phyloP scores from a whole-genome alignment of 2,797 vertebrate species.

The Pipistrellus pygmaeus region DNA sequence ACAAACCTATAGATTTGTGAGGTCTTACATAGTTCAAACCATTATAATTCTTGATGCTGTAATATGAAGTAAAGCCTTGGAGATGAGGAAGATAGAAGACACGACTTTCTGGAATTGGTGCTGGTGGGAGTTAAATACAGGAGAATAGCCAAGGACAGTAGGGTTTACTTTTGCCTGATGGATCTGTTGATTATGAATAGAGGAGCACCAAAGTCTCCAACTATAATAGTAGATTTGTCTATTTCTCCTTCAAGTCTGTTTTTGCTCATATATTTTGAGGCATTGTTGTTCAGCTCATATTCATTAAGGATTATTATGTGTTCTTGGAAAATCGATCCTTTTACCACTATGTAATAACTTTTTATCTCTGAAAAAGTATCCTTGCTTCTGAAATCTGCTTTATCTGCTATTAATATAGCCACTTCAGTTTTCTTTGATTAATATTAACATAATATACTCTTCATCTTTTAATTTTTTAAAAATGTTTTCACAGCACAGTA shows the following conservation, averaged over 20 bases:
- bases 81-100: background rate
- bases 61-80: background rate
- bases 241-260: constrained; percentile 28
- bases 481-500: background rate
- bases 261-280: constrained; percentile 25
- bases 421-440: background rate
- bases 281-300: background rate
- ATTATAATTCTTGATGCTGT: background rate
- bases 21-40: background rate
- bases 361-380: constrained; percentile 13
- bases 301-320: background rate
- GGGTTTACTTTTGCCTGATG: constrained; percentile 10
- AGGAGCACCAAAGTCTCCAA: background rate
- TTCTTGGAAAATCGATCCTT: background rate
- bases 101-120: background rate
- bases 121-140: background rate
- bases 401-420: background rate
- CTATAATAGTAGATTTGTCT: background rate
- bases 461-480: background rate
- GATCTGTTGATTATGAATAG: background rate
- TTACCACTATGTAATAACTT: background rate
- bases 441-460: background rate
- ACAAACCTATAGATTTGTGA: background rate
- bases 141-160: background rate
- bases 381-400: constrained; percentile 29